phyloP scores from a whole-genome alignment of 2,113 vertebrate genomes.

The Phoenicopterus ruber region DNA sequence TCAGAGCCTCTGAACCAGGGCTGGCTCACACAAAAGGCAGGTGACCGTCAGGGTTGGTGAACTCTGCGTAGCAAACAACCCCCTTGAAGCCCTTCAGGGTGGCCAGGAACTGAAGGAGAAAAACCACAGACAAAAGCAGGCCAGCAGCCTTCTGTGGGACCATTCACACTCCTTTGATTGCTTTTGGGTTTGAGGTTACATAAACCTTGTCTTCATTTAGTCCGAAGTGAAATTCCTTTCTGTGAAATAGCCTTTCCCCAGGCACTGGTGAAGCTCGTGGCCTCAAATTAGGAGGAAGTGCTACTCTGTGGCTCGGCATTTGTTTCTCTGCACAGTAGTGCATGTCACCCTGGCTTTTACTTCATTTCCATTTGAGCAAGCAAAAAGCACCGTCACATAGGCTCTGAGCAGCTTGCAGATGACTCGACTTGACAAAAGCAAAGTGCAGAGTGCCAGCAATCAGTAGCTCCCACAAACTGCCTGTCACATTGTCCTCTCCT shows the following conservation, averaged over 20 bases:
- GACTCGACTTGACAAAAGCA: constrained; percentile 33
- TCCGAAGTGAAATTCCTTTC: neutral
- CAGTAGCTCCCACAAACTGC: neutral
- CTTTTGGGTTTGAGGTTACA: neutral
- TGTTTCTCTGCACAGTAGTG: neutral
- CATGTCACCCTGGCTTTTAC: neutral
- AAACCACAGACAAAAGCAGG: neutral
- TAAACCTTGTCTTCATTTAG: neutral
- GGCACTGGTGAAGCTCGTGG: neutral
- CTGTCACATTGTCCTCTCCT: neutral
- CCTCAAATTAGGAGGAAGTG: neutral
- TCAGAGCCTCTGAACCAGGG: neutral
- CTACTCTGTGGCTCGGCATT: neutral
- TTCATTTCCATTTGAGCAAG: constrained; percentile 34
- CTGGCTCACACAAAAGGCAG: neutral
- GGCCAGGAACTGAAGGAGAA: neutral
- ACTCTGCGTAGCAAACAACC: neutral
- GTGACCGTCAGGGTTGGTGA: neutral
- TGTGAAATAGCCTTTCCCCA: neutral
- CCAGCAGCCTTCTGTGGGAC: neutral
- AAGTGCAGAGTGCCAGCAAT: constrained; percentile 10
- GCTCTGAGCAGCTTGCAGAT: constrained; percentile 19
- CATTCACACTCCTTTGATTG: neutral
- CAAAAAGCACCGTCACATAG: neutral
- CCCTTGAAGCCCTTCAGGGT: neutral